phyloP scores from a whole-genome alignment of 1,140 invertebrate species.

The Arctopsyche grandis region DNA sequence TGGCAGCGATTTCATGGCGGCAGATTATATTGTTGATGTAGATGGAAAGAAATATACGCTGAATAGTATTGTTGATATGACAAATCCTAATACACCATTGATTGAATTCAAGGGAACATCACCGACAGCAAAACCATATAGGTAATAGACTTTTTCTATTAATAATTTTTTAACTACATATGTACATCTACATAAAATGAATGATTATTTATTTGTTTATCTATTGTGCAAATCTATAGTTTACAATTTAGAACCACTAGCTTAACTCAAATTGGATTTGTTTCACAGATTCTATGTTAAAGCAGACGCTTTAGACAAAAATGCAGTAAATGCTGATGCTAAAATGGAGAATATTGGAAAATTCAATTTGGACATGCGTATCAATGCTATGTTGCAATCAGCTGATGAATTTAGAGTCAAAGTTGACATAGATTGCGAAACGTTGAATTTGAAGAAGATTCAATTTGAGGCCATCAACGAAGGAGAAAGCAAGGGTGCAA shows the following conservation, averaged over 20 bases:
- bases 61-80: conserved; percentile 32
- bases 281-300: conserved; percentile 65
- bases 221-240: background rate
- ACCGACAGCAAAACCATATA: conserved; percentile 64
- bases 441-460: conserved; percentile 73
- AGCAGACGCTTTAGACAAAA: conserved; percentile 65
- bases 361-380: conserved; percentile 64
- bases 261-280: conserved; percentile 1
- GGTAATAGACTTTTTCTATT: conserved; percentile 43
- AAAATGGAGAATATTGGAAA: conserved; percentile 66
- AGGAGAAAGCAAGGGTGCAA: conserved; percentile 66
- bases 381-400: conserved; percentile 68
- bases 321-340: conserved; percentile 67
- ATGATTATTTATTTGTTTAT: too few relatives aligned
- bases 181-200: background rate
- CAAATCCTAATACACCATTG: background rate
- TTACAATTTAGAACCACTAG: background rate
- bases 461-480: conserved; percentile 72
- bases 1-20: background rate
- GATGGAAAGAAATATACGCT: conserved; percentile 47
- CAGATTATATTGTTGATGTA: conserved; percentile 32
- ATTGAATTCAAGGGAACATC: conserved; percentile 50
- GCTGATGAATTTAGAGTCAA: conserved; percentile 75
- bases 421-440: conserved; percentile 72
- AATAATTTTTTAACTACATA: too few relatives aligned